Evolutionary conservation across 2,113 vertebrate species (phyloP).

Genomic region (Rhynchomys soricoides): DNA sequence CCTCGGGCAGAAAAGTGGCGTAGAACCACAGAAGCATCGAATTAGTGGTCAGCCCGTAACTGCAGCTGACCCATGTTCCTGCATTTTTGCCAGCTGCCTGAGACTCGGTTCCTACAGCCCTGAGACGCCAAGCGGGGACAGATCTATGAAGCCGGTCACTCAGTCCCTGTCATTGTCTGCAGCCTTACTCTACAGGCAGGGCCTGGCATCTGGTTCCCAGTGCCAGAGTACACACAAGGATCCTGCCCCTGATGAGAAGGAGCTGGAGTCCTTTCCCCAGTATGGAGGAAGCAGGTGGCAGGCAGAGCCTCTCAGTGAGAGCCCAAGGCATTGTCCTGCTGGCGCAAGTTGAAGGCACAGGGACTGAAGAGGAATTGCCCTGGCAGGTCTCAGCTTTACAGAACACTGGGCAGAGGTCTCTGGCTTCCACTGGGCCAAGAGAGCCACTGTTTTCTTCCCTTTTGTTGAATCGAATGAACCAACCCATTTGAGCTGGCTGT

Average conservation of each 20-base stretch:
- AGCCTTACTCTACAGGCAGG: not conserved
- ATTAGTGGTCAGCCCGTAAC: slow-evolving; percentile 52
- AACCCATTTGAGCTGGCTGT: not conserved
- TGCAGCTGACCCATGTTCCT: not conserved
- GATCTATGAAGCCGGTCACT: not conserved
- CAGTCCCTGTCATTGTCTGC: not conserved
- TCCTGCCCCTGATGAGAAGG: not conserved
- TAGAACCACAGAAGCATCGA: not conserved
- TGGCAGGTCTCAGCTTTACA: not conserved
- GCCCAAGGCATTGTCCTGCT: not conserved
- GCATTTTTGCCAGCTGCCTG: slow-evolving; percentile 20
- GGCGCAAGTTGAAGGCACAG: not conserved
- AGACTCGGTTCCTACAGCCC: not conserved
- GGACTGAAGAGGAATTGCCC: not conserved
- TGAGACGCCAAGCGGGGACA: not conserved
- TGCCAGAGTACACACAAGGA: not conserved
- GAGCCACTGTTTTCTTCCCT: not conserved
- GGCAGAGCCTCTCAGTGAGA: not conserved
- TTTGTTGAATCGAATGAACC: slow-evolving; percentile 21
- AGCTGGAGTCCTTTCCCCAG: not conserved
- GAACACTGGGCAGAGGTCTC: not conserved
- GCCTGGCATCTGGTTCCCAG: not conserved
- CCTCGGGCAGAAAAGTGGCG: slow-evolving; percentile 52
- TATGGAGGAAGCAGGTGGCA: slow-evolving; percentile 38
- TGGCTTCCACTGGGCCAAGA: not conserved